Conservation (phyloP, 30 jellyfish, hydroid and myxozoan species). For the Hydractinia symbiolongicarpus region DNA sequence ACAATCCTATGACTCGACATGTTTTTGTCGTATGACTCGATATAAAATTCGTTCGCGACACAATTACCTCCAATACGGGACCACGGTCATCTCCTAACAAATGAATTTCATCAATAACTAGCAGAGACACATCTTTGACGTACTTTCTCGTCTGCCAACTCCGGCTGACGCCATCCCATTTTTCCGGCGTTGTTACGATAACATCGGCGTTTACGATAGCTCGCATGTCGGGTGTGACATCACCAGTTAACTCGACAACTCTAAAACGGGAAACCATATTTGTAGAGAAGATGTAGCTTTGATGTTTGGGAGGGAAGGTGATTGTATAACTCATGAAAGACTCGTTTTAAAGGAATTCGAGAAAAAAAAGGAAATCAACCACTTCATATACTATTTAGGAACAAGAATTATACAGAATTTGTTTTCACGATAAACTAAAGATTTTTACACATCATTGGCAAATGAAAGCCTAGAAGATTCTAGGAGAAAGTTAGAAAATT, state of each 20-base stretch:
- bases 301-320: neutral
- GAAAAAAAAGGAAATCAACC: no score
- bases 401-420: no score
- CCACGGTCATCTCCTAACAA: constrained; percentile 98
- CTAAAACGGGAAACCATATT: constrained; percentile 18
- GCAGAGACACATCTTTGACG: constrained; percentile 75
- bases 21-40: constrained; percentile 75
- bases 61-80: constrained; percentile 96
- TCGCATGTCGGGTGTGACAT: constrained; percentile 96
- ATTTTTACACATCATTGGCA: no score
- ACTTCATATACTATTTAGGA: no score
- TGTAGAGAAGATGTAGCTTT: neutral
- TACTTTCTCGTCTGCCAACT: constrained; percentile 98
- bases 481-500: no score
- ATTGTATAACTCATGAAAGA: no score
- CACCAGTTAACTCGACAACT: constrained; percentile 99
- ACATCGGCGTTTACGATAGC: constrained; percentile 91
- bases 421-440: no score
- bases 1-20: constrained; percentile 85
- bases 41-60: constrained; percentile 87
- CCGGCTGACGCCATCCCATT: constrained; percentile 99
- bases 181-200: constrained; percentile 99
- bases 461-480: no score
- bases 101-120: constrained; percentile 95
- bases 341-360: no score